Evolutionary conservation across 92 coral and sea anemone genomes (phyloP), one percentile per base, ranked within the genome.

Genomic region (Phymanthus crucifer): DNA sequence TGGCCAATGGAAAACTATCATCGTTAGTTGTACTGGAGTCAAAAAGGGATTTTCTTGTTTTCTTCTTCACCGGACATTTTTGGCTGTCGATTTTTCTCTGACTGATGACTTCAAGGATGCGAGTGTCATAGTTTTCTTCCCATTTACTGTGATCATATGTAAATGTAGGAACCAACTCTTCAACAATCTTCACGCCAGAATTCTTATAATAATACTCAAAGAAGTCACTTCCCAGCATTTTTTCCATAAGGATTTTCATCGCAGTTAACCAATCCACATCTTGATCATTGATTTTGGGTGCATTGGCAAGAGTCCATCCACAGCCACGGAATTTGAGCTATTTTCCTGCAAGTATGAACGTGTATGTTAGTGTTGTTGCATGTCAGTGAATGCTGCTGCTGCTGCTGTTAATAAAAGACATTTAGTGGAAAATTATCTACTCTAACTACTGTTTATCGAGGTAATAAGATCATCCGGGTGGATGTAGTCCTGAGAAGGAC

Each of bases 211-310:
- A 8, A 52, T 52, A 52, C 61, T 52, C 61, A 52, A 52, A 19
- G 61, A 52, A 52, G 61, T 52, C 61, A 52, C 61, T 19, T 52
- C 61, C 61, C 61, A 52, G 61, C 61, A 52, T 16, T 52, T 52
- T 52, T 52, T 52, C 61, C 61, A 52, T 61, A 33, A 71, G 77
- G 31, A 54, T 33, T 67, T 80, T 76, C 84, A 80, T 71, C 33
- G 74, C 50, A 33, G 33, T 54, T 32, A 80, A 70, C 61, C 84
- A 80, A 2, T 58, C 27, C 8, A 58, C 26, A 58, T 23, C 67
- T 10, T 58, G 13, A 19, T 54, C 31, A 54, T 54, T 54, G 27
- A 54, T 54, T 54, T 54, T 54, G 64, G 64, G 64, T 54, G 64
- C 64, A 19, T 54, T 54, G 1, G 64, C 64, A 21, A 54, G 31